Conservation (phyloP, 2,113 vertebrate species). For the Benitochromis conjunctus region DNA sequence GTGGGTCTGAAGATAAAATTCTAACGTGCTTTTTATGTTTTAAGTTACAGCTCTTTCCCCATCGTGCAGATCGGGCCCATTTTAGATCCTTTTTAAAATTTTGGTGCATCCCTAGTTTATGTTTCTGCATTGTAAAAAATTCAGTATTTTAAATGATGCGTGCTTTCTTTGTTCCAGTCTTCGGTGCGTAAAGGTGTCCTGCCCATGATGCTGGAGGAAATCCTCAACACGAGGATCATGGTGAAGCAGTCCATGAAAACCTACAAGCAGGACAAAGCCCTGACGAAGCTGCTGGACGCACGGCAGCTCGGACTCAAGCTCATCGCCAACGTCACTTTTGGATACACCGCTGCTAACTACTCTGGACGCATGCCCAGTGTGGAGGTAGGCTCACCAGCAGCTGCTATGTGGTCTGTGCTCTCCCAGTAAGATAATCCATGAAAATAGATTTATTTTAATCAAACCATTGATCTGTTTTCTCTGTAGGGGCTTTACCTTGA, state of each 20-base stretch:
- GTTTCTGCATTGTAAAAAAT: neutral
- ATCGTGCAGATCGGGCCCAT: neutral
- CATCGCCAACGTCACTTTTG: slow-evolving; percentile 95
- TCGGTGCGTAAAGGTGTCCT: slow-evolving; percentile 91
- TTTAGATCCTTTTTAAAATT: neutral
- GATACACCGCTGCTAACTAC: slow-evolving; percentile 91
- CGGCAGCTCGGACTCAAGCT: slow-evolving; percentile 96
- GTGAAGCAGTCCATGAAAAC: slow-evolving; percentile 93
- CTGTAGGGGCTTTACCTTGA: neutral
- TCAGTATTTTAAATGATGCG: neutral
- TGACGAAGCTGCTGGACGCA: slow-evolving; percentile 88
- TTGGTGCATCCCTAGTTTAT: neutral
- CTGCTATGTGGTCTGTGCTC: neutral
- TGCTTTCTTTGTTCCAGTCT: slow-evolving; percentile 65
- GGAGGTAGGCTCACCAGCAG: slow-evolving; percentile 74
- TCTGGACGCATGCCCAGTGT: slow-evolving; percentile 94
- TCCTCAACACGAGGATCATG: slow-evolving; percentile 93
- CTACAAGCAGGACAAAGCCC: slow-evolving; percentile 85
- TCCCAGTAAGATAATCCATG: neutral
- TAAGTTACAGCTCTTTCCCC: neutral
- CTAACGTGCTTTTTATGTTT: neutral
- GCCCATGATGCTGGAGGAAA: slow-evolving; percentile 95
- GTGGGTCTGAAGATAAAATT: neutral
- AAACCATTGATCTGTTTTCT: neutral
- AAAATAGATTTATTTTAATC: neutral